Evolutionary conservation across 2,888 invertebrate genomes (phyloP).

Genomic region (Aphidoletes aphidimyza): DNA sequence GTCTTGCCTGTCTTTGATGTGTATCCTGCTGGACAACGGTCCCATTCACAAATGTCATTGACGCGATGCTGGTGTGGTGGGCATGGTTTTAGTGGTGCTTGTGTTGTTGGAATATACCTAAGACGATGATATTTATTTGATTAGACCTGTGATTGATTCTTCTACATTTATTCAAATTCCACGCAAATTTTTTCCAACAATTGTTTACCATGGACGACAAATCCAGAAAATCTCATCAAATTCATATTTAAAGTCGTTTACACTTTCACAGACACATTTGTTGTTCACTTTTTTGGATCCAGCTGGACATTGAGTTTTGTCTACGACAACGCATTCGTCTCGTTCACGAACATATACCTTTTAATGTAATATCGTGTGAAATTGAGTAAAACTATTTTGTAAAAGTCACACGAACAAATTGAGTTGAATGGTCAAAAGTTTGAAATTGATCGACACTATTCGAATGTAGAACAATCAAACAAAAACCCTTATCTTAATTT

Average conservation of each 20-base stretch:
- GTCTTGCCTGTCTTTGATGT: background rate
- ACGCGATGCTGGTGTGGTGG: conserved; percentile 1
- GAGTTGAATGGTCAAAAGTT: too few species aligned
- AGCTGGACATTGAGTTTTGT: background rate
- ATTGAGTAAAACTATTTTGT: too few species aligned
- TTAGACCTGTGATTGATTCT: too few species aligned
- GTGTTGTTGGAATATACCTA: conserved; percentile 20
- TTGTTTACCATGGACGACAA: conserved; percentile 31
- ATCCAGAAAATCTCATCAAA: conserved; percentile 30
- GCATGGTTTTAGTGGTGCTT: background rate
- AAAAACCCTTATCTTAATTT: too few species aligned
- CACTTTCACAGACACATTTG: conserved; percentile 6
- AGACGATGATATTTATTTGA: too few species aligned
- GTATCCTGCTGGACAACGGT: background rate
- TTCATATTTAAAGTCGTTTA: conserved; percentile 25
- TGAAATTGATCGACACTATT: too few species aligned
- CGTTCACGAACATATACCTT: background rate
- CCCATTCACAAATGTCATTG: background rate
- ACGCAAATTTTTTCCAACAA: too few species aligned
- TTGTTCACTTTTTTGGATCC: conserved; percentile 28
- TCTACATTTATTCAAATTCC: too few species aligned
- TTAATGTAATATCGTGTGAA: too few species aligned
- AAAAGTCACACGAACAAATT: too few species aligned
- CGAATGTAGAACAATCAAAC: too few species aligned
- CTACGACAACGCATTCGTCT: background rate